Conservation (phyloP, 2,888 invertebrate genomes). For the Rhimphoctona megacephalus region DNA sequence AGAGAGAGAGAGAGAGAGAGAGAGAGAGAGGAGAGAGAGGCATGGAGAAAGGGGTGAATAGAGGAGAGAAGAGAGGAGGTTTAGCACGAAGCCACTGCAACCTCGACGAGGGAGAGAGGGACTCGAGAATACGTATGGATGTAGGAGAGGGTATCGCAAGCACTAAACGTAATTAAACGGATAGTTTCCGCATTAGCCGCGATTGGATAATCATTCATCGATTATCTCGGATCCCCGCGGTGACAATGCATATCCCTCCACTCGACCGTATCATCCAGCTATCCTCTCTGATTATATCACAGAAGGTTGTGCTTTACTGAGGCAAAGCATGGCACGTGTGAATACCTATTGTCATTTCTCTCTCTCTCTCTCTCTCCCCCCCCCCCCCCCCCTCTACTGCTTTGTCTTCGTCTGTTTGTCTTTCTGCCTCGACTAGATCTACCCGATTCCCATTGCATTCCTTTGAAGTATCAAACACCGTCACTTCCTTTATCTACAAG, state of each 20-base stretch:
- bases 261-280: constrained; percentile 16
- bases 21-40: constrained; percentile 12
- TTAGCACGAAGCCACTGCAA: constrained; percentile 60
- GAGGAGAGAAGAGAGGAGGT: constrained; percentile 29
- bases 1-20: constrained; percentile 8
- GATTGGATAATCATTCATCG: constrained; percentile 84
- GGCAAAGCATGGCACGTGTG: constrained; percentile 40
- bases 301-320: constrained; percentile 22
- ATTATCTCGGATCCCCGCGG: constrained; percentile 79
- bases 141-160: constrained; percentile 72
- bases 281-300: constrained; percentile 23
- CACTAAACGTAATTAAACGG: constrained; percentile 84
- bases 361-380: neutral
- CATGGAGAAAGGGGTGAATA: constrained; percentile 10
- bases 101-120: constrained; percentile 43
- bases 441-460: constrained; percentile 25
- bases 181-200: constrained; percentile 84
- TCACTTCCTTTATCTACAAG: constrained; percentile 27
- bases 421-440: constrained; percentile 11
- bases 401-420: neutral
- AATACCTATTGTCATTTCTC: constrained; percentile 27
- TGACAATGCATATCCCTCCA: constrained; percentile 73
- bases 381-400: neutral
- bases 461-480: constrained; percentile 15
- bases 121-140: constrained; percentile 59